Conservation (phyloP, 2,113 vertebrate genomes). For the Anas platyrhynchos region DNA sequence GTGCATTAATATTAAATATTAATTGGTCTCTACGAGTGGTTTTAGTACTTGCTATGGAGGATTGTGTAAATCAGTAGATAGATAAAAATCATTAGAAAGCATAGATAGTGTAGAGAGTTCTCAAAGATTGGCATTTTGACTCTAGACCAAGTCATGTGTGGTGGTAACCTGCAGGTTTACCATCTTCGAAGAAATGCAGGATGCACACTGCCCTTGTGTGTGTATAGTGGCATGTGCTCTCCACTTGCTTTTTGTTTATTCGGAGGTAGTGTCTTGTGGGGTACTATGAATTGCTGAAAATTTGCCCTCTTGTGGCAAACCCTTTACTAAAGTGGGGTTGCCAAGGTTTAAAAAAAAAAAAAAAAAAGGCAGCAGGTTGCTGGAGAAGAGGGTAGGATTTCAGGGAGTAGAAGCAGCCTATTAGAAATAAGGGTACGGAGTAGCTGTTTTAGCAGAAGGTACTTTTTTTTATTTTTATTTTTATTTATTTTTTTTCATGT, state of each 20-base stretch:
- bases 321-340: background rate
- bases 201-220: background rate
- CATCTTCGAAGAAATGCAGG: background rate
- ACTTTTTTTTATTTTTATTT: background rate
- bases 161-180: background rate
- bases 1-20: slow-evolving; percentile 69
- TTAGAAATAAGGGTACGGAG: background rate
- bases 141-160: background rate
- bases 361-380: background rate
- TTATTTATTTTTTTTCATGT: background rate
- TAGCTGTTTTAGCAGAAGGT: background rate
- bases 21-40: slow-evolving; percentile 33
- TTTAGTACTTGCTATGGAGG: background rate
- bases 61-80: background rate
- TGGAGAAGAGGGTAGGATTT: background rate
- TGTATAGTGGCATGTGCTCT: background rate
- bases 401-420: background rate
- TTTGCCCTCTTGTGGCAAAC: background rate
- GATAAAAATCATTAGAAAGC: slow-evolving; percentile 15
- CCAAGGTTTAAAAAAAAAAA: background rate
- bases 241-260: background rate
- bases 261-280: background rate
- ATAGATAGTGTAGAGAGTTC: background rate
- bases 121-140: background rate
- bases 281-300: background rate